Conservation (phyloP, 2,888 invertebrate species). For the Mimumesa dahlbomi region DNA sequence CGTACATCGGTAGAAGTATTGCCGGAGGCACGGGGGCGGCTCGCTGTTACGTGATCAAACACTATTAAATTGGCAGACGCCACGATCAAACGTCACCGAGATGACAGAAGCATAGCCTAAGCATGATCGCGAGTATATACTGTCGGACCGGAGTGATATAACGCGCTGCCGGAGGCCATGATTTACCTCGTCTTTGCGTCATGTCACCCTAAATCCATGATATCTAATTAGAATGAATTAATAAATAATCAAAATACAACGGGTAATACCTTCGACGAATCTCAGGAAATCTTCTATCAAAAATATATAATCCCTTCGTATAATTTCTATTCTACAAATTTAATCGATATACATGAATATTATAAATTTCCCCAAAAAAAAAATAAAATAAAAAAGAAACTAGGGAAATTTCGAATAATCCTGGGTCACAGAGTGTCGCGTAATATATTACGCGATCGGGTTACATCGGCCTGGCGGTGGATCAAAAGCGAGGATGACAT, state of each 20-base stretch:
- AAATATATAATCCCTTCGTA: too few relatives aligned
- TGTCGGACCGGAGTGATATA: conserved; percentile 19
- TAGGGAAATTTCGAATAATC: background rate
- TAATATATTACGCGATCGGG: background rate
- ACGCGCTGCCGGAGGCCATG: conserved; percentile 18
- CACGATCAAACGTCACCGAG: conserved; percentile 37
- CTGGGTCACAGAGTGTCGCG: background rate
- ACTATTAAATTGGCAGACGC: conserved; percentile 38
- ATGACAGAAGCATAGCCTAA: conserved; percentile 42
- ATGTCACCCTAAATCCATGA: background rate
- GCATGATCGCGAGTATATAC: conserved; percentile 25
- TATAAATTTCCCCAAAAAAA: too few relatives aligned
- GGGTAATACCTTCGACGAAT: too few relatives aligned
- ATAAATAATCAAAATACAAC: too few relatives aligned
- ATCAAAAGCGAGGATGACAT: conserved; percentile 1
- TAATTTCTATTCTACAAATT: too few relatives aligned
- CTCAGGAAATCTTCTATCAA: too few relatives aligned
- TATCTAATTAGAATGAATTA: background rate
- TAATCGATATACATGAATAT: too few relatives aligned
- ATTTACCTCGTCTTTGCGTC: background rate
- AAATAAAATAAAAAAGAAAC: background rate
- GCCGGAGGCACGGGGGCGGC: conserved; percentile 36
- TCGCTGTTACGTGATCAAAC: conserved; percentile 42
- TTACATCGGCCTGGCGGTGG: background rate
- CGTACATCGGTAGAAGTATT: conserved; percentile 19